These are phyloP conservation scores for Trachelus stipa DNA, from an alignment of 2,888 invertebrate species.

Conservation along the genomic window DNA sequence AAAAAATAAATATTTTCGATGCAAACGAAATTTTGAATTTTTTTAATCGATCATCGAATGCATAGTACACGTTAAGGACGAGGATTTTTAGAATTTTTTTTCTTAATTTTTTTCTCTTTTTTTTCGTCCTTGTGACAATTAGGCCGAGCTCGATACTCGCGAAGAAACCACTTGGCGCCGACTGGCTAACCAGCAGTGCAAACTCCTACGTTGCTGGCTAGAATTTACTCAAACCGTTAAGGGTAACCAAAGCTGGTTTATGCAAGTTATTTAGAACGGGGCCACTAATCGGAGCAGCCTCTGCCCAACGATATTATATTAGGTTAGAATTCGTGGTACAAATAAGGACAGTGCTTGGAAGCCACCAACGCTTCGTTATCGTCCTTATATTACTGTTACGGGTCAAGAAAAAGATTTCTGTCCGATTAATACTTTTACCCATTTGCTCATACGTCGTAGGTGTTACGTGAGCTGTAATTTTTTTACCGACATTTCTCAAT, in stretches of 20 bases:
- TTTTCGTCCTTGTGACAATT: constrained; percentile 36
- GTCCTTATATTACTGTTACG: not conserved
- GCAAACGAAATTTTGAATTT: not conserved
- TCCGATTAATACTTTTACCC: not conserved
- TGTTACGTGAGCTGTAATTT: not conserved
- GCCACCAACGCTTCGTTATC: no score
- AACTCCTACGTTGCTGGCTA: constrained; percentile 38
- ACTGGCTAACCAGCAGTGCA: constrained; percentile 51
- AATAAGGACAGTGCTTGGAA: not conserved
- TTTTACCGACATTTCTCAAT: not conserved
- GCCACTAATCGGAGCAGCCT: constrained; percentile 42
- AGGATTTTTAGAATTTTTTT: constrained; percentile 11
- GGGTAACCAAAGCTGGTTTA: constrained; percentile 35
- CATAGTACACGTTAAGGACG: not conserved
- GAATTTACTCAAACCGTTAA: constrained; percentile 45
- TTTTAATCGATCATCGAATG: not conserved
- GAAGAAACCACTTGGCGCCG: constrained; percentile 52
- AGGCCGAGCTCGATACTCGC: constrained; percentile 22
- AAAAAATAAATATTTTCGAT: no score
- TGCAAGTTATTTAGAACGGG: constrained; percentile 49
- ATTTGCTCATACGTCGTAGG: not conserved
- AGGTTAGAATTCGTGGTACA: constrained; percentile 2
- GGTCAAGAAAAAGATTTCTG: not conserved
- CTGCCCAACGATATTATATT: not conserved
- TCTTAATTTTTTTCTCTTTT: not conserved